Percentiles rank a stretch among this genome's conserved stretches.
Evolutionary conservation across 37 sponge, comb jelly and placozoan species (phyloP).

Genomic region (Aplysina aerophoba): DNA sequence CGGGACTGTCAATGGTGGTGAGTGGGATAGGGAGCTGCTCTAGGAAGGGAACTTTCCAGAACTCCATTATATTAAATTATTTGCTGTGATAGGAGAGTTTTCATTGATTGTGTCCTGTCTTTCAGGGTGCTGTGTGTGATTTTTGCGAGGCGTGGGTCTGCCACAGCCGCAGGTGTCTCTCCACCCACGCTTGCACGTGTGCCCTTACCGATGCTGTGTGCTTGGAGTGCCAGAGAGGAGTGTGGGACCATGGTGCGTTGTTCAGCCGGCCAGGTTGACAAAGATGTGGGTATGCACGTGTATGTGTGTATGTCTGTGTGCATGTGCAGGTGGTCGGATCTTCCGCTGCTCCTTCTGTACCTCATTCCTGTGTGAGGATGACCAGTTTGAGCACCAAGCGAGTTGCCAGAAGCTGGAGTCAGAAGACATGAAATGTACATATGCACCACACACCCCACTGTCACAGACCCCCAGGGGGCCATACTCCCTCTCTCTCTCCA

Average conservation of each 20-base stretch:
- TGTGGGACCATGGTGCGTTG: slow-evolving; percentile 93
- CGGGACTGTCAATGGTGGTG: slow-evolving; percentile 91
- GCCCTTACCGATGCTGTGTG: slow-evolving; percentile 88
- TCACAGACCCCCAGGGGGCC: too few relatives aligned
- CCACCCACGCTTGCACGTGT: slow-evolving; percentile 95
- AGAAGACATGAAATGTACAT: slow-evolving; percentile 88
- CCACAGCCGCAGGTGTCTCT: slow-evolving; percentile 93
- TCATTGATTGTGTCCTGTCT: not conserved
- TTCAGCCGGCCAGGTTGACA: too few relatives aligned
- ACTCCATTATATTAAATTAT: too few relatives aligned
- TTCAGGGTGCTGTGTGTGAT: slow-evolving; percentile 98
- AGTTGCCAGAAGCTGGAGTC: slow-evolving; percentile 94
- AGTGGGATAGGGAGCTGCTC: not conserved
- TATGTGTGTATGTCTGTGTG: slow-evolving; percentile 12
- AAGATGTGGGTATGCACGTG: not conserved
- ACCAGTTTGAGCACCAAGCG: slow-evolving; percentile 99
- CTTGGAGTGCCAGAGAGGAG: slow-evolving; percentile 86
- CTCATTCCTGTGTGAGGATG: slow-evolving; percentile 93
- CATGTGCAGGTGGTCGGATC: slow-evolving; percentile 80
- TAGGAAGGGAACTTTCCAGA: not conserved
- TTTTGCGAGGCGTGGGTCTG: slow-evolving; percentile 99
- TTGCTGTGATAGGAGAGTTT: too few relatives aligned
- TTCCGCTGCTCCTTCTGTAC: slow-evolving; percentile 94
- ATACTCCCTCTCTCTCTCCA: slow-evolving; percentile 34
- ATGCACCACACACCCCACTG: not conserved